These are phyloP conservation scores for Drosophila sp. DNA, from an alignment of 1,140 invertebrate species.

Conservation along the genomic window DNA sequence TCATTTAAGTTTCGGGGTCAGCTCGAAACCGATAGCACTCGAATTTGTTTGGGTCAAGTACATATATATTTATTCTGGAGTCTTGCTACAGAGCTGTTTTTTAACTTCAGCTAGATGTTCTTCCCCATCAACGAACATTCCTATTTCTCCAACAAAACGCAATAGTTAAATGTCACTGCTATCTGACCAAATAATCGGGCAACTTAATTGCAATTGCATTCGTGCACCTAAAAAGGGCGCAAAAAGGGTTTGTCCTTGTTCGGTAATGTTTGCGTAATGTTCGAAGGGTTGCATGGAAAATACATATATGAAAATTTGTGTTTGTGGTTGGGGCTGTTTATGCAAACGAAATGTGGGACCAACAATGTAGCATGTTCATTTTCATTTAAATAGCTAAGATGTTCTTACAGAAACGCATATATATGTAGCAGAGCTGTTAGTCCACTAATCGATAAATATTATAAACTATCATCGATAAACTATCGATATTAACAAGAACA, in stretches of 20 bases:
- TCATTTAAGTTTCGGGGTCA: conserved; percentile 1
- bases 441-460: no score
- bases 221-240: no score
- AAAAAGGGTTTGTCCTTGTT: background rate
- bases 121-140: background rate
- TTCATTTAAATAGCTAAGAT: no score
- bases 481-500: no score
- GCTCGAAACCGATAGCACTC: conserved; percentile 1
- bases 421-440: no score
- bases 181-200: conserved; percentile 60
- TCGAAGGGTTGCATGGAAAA: background rate
- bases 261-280: background rate
- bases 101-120: background rate
- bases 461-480: no score
- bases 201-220: conserved; percentile 65
- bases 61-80: no score
- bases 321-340: background rate
- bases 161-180: conserved; percentile 44
- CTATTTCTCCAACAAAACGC: conserved; percentile 8
- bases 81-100: background rate
- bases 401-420: no score
- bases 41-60: background rate
- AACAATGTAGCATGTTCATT: no score
- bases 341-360: background rate
- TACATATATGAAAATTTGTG: background rate